Evolutionary conservation across 2,888 invertebrate species (phyloP).

Genomic region (Alentia gelatinosa): DNA sequence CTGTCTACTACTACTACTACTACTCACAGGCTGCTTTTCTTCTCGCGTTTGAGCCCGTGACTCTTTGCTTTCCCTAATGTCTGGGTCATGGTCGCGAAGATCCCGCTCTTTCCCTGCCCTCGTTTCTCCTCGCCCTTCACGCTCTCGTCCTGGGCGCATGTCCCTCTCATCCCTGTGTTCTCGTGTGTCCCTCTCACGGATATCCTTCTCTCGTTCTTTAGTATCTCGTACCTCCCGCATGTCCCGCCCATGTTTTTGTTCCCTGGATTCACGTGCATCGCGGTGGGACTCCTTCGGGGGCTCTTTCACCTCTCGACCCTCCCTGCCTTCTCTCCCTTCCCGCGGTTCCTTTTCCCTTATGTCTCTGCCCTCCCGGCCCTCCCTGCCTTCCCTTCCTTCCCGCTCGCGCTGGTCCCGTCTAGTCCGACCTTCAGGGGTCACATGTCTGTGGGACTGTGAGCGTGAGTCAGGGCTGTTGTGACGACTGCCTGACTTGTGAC

Average conservation of each 20-base stretch:
- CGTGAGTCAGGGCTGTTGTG: constrained; percentile 31
- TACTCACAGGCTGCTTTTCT: background rate
- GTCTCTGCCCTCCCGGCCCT: background rate
- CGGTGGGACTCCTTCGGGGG: background rate
- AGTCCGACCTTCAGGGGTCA: constrained; percentile 29
- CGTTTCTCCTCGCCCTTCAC: background rate
- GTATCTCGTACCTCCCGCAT: background rate
- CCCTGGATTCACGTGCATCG: background rate
- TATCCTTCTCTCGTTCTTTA: background rate
- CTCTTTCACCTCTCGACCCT: background rate
- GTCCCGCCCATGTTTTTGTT: background rate
- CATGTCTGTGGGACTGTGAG: constrained; percentile 2
- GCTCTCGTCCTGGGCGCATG: background rate
- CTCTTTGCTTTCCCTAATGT: background rate
- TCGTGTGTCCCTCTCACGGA: background rate
- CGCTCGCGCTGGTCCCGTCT: background rate
- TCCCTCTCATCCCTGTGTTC: background rate
- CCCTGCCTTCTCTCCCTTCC: background rate
- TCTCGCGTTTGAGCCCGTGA: background rate
- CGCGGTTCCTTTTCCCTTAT: background rate
- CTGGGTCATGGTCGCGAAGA: background rate
- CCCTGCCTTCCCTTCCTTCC: background rate
- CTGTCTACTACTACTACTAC: no score
- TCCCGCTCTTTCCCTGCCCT: background rate
- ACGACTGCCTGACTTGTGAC: constrained; percentile 8